These are phyloP conservation scores for Platycnemis pennipes DNA, from an alignment of 2,888 invertebrate genomes.

Conservation along the genomic window DNA sequence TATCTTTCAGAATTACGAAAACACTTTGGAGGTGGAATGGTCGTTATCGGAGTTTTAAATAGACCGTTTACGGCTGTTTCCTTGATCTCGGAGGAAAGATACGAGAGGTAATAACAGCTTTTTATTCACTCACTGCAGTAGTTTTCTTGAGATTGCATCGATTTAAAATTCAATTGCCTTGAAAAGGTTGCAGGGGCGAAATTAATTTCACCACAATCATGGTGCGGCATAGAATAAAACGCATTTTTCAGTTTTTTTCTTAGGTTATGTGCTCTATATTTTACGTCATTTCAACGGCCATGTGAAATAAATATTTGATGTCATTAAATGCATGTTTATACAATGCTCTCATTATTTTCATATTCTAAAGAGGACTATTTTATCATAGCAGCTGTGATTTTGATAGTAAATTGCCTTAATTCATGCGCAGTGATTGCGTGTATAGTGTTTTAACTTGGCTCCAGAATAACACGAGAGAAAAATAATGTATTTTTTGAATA, in stretches of 20 bases:
- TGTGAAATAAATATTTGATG: not conserved
- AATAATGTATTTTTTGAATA: no score
- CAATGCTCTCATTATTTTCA: no score
- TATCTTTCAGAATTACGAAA: conserved; percentile 46
- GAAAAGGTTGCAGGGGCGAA: conserved; percentile 36
- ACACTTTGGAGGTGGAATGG: conserved; percentile 57
- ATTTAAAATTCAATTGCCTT: conserved; percentile 63
- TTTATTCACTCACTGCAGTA: conserved; percentile 31
- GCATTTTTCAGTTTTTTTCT: not conserved
- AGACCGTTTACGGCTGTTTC: conserved; percentile 64
- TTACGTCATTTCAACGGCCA: not conserved
- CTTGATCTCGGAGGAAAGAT: conserved; percentile 30
- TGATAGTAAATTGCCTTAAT: no score
- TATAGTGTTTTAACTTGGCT: no score
- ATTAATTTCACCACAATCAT: conserved; percentile 43
- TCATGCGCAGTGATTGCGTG: no score
- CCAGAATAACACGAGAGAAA: no score
- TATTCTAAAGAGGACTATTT: no score
- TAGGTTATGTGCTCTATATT: not conserved
- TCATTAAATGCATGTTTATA: no score
- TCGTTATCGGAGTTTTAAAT: conserved; percentile 56
- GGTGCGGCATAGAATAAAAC: not conserved
- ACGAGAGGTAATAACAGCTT: conserved; percentile 36
- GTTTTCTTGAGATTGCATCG: conserved; percentile 52
- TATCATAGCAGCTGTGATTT: not conserved